Conservation (phyloP, 2,797 vertebrate species). For the Molothrus aeneus region DNA sequence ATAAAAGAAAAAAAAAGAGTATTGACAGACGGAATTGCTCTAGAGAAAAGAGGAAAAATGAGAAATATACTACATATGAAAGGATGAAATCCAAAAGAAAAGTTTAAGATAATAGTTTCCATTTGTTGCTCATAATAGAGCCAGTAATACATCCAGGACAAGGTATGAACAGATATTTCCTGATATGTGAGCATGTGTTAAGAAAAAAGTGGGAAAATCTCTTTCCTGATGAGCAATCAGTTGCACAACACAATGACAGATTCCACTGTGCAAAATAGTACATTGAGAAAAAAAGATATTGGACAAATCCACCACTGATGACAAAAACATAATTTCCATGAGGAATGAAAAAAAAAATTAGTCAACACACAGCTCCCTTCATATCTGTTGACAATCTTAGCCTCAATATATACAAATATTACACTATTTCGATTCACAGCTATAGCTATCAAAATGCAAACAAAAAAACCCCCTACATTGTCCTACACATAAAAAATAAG, state of each 20-base stretch:
- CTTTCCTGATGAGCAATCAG: background rate
- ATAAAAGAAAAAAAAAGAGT: background rate
- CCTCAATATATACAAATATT: background rate
- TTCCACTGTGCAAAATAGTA: background rate
- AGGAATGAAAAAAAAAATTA: background rate
- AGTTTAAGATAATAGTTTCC: background rate
- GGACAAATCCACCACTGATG: background rate
- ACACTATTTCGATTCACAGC: background rate
- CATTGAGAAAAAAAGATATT: background rate
- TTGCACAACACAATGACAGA: background rate
- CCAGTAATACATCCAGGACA: background rate
- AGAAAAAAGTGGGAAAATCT: background rate
- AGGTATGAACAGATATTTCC: background rate
- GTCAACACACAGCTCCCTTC: background rate
- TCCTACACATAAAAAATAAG: background rate
- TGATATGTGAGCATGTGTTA: accelerated
- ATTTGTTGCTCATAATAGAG: background rate
- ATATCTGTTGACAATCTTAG: background rate
- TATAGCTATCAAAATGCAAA: background rate
- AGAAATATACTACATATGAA: background rate
- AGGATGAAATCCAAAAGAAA: background rate
- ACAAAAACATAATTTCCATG: background rate
- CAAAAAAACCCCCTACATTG: background rate
- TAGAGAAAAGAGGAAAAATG: background rate
- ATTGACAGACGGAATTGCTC: background rate